Percentiles rank a stretch among this genome's conserved stretches.
phyloP scores from a whole-genome alignment of 2,797 vertebrate genomes.

The Poecilia gillii region DNA sequence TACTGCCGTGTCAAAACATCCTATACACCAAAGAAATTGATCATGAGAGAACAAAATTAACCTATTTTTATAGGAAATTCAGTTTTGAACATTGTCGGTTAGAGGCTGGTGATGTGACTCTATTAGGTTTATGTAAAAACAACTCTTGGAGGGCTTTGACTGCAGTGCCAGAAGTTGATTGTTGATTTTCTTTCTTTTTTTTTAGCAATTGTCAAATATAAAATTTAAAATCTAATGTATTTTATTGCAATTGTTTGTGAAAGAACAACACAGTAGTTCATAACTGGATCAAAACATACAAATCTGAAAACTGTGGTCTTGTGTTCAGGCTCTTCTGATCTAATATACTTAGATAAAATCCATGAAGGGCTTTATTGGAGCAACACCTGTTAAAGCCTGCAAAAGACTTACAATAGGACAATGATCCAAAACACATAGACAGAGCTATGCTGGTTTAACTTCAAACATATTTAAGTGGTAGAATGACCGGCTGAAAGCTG shows the following conservation, averaged over 20 bases:
- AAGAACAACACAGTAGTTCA: not conserved
- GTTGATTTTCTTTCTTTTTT: not conserved
- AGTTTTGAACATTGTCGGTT: not conserved
- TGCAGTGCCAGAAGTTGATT: not conserved
- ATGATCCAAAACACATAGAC: not conserved
- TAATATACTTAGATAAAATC: not conserved
- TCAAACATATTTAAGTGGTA: not conserved
- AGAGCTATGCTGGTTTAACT: not conserved
- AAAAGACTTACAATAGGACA: not conserved
- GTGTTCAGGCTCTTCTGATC: not conserved
- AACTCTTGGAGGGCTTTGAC: not conserved
- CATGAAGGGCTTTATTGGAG: not conserved
- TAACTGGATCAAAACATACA: not conserved
- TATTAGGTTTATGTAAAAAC: not conserved
- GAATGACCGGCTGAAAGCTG: not conserved
- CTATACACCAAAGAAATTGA: not conserved
- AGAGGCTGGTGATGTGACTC: not conserved
- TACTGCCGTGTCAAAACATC: not conserved
- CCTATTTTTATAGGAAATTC: not conserved
- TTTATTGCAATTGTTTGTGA: not conserved
- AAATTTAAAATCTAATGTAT: not conserved
- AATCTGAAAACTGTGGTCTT: not conserved
- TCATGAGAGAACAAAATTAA: not conserved
- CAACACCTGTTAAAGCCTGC: not conserved
- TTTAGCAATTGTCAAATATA: not conserved